phyloP scores from a whole-genome alignment of 1,140 invertebrate genomes.

The Eumaeus atala region DNA sequence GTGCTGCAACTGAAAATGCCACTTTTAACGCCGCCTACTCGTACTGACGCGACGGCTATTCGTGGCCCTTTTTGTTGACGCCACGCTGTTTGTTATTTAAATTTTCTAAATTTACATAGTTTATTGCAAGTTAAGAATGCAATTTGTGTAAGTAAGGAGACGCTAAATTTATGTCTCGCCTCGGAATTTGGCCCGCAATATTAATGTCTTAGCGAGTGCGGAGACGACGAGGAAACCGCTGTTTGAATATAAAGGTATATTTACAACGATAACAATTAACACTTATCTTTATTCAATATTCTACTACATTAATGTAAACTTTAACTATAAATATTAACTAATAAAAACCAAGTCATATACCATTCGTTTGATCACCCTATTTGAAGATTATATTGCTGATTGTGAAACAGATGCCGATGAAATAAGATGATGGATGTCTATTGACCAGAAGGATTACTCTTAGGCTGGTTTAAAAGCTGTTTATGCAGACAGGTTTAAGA shows the following conservation, averaged over 20 bases:
- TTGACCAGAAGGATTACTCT: too few species aligned
- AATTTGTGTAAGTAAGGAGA: conserved; percentile 49
- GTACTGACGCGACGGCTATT: conserved; percentile 25
- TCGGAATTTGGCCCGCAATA: conserved; percentile 31
- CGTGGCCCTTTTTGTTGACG: conserved; percentile 27
- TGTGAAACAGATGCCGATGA: too few species aligned
- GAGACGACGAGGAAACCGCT: conserved; percentile 15
- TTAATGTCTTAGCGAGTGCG: conserved; percentile 26
- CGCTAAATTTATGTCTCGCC: conserved; percentile 32
- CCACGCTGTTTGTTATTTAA: conserved; percentile 56
- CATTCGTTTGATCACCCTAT: too few species aligned
- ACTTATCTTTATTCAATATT: conserved; percentile 9
- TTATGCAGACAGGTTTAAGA: too few species aligned
- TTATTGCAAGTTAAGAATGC: conserved; percentile 60
- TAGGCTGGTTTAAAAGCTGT: too few species aligned
- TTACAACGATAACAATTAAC: conserved; percentile 7
- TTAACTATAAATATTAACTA: too few species aligned
- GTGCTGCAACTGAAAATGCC: conserved; percentile 33
- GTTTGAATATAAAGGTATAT: conserved; percentile 19
- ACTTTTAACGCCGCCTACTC: conserved; percentile 36
- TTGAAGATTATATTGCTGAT: too few species aligned
- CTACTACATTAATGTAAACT: background rate
- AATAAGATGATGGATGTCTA: too few species aligned
- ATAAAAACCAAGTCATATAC: too few species aligned
- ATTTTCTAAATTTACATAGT: conserved; percentile 56